These are phyloP conservation scores for Petrophora chlorosata DNA, from an alignment of 2,888 invertebrate genomes.

Conservation along the genomic window DNA sequence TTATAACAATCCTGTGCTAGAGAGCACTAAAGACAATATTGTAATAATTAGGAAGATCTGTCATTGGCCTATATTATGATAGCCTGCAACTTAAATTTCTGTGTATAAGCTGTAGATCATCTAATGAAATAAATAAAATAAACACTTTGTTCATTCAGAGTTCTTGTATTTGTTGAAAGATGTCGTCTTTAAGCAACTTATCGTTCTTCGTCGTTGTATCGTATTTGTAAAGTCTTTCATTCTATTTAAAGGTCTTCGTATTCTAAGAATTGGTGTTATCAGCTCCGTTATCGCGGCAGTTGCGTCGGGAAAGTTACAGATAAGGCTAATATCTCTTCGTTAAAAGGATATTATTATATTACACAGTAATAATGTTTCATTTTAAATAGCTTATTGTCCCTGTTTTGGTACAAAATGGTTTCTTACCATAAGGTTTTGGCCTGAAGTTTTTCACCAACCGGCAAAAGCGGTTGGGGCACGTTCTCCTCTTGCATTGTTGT, in stretches of 20 bases:
- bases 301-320: conserved; percentile 37
- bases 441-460: conserved; percentile 65
- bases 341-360: conserved; percentile 14
- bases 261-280: conserved; percentile 65
- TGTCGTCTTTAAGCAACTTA: too few species aligned
- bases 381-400: conserved; percentile 35
- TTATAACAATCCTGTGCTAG: too few species aligned
- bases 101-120: too few species aligned
- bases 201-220: too few species aligned
- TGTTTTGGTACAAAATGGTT: conserved; percentile 37
- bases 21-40: too few species aligned
- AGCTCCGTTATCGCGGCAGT: conserved; percentile 51
- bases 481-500: conserved; percentile 72
- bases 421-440: conserved; percentile 37
- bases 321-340: conserved; percentile 28
- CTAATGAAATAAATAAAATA: too few species aligned
- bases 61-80: too few species aligned
- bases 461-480: conserved; percentile 79
- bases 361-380: conserved; percentile 16
- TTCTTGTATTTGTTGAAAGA: conserved; percentile 13
- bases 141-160: conserved; percentile 1
- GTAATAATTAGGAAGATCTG: too few species aligned
- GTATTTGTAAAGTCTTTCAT: conserved; percentile 45
- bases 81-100: too few species aligned
- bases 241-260: conserved; percentile 48